Evolutionary conservation across 2,797 vertebrate species (phyloP), one percentile per base, ranked within the genome.

Genomic region (Siniperca obscura): DNA sequence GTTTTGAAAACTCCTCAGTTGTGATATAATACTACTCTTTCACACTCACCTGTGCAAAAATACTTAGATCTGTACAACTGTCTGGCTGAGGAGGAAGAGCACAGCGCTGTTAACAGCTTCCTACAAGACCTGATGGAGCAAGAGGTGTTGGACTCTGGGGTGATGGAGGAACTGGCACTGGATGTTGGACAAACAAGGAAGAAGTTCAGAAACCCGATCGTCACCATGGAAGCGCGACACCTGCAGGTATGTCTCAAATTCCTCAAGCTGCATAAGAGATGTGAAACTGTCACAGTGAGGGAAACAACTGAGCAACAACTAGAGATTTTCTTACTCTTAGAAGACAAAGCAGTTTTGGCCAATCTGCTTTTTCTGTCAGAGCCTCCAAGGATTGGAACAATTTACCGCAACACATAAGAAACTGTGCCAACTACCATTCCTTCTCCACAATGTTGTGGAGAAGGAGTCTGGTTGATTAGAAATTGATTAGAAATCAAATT

Each of bases 161-260:
- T 93, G 86, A 74, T 90, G 48, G 89, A 97, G 90, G 89, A 92
- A 65, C 95, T 97, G 83, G 88, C 84, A 34, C 88, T 95, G 79
- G 95, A 97, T 86, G 86, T 91, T 36, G 90, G 94, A 59, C 92
- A 92, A 80, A 94, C 90, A 40, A 90, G 62, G 66, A 94, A 87
- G 79, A 94, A 90, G 87, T 84, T 92, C 74, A 92, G 81, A 88
- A 93, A 98, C 93, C 97, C 97, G 3, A 85, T 85, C 19, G 62
- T 98, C 90, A 96, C 94, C 84, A 99, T 99, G 97, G 97, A 98
- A 87, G 94, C 97, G 67, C 96, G 97, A 76, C 98, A 99, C 91
- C 94, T 96, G 85, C 97, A 97, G 97, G 97, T 98, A 57, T 94
- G 94, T 11, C 46, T 61, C 34, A 46, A 25, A 30, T 73, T 70